Evolutionary conservation across 2,888 invertebrate species (phyloP).

Genomic region (Sepiola atlantica): DNA sequence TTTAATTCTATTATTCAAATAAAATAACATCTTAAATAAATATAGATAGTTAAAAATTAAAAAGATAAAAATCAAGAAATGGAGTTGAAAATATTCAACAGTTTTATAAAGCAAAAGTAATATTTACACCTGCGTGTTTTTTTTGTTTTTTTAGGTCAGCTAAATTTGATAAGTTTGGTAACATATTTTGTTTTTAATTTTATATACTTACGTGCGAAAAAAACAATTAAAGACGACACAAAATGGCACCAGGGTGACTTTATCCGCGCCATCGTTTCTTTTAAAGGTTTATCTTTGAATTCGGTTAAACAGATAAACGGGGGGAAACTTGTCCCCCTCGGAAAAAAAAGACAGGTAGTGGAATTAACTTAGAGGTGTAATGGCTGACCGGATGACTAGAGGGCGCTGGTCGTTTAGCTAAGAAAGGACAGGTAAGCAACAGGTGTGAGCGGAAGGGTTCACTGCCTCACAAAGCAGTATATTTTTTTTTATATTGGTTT

Average conservation of each 20-base stretch:
- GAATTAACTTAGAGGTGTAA: not conserved
- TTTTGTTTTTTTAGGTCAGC: no score
- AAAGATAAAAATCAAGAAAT: no score
- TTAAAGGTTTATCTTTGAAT: not conserved
- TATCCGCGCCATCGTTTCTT: not conserved
- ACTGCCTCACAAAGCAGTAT: not conserved
- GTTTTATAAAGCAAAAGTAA: no score
- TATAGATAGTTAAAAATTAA: not conserved
- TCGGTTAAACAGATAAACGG: not conserved
- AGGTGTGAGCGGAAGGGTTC: not conserved
- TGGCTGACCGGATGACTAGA: not conserved
- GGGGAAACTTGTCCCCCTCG: not conserved
- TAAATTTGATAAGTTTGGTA: no score
- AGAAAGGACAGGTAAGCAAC: not conserved
- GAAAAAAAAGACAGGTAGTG: not conserved
- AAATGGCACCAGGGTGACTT: not conserved
- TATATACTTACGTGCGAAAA: not conserved
- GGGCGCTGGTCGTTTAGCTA: not conserved
- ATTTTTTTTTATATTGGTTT: not conserved
- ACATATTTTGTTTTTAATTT: not conserved
- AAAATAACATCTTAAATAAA: not conserved
- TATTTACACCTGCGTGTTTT: no score
- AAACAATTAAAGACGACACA: not conserved
- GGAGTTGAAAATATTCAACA: not conserved
- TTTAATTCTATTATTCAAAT: not conserved